Base-by-base conservation (phyloP, 2,113 vertebrate genomes). In the Ranitomeya variabilis region DNA sequence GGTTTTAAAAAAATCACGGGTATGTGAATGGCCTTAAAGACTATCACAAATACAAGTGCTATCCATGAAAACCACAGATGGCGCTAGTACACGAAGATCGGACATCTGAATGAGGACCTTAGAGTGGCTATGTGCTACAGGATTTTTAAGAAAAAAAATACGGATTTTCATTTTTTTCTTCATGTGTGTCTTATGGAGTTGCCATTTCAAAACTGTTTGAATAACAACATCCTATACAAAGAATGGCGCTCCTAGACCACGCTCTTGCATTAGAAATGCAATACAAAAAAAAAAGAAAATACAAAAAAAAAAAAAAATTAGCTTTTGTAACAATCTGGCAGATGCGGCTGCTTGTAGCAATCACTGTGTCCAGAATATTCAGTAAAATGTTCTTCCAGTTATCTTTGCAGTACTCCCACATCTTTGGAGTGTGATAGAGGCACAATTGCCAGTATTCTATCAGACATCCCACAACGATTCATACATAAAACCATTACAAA, bases 361-460 rank as follows among this genome's bases (percentile, higher is more conserved):
- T 60, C 82, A 31, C 82, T 18, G 7, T 45, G 79, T 60, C 79
- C 79, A 80, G 55, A 80, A 54, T 59, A n/a, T 83, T 62, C 81
- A 84, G 82, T 21, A 71, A 55, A 84, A 84, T 84, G 82, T 84
- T 84, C 82, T 84, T 84, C 82, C 64, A 84, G 82, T 71, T 69
- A 69, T 67, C 82, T 84, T 84, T 51, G 64, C 52, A 14, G 64
- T 23, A 69, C 82, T 66, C 82, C 82, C 82, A 84, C 82, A 71
- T 84, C 64, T 84, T 84, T 84, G 64, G 66, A 71, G 51, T 71
- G 64, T 37, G n/a, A 71, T 84, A 84, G 16, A 69, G 82, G 66
- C 82, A 84, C 45, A 69, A 54, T 71, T 84, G 45, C 82, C 82
- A 71, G 64, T 23, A 84, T 84, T 71, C 71, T 67, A 67, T 83